phyloP scores from a whole-genome alignment of 2,797 vertebrate genomes.

The Nannoperca obscura region DNA sequence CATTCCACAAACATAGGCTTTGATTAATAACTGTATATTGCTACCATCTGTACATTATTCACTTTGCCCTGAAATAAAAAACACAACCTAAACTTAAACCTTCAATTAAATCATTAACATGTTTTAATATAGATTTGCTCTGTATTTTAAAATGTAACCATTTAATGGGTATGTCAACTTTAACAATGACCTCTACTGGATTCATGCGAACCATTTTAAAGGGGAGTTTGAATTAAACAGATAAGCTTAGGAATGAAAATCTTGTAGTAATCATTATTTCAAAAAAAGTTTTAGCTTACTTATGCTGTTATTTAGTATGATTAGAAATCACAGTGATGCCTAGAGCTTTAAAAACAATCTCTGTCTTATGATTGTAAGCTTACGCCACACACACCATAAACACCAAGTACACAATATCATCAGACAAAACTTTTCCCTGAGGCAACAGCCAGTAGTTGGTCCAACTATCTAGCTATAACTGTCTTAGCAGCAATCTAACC shows the following conservation, averaged over 20 bases:
- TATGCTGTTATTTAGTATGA: conserved; percentile 75
- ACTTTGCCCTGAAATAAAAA: conserved; percentile 47
- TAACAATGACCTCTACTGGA: conserved; percentile 26
- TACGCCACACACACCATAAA: conserved; percentile 76
- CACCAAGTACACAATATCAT: conserved; percentile 72
- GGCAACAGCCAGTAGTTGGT: conserved; percentile 77
- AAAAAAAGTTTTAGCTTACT: conserved; percentile 77
- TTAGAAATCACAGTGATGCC: conserved; percentile 83
- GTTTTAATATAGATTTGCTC: conserved; percentile 22
- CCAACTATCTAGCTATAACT: conserved; percentile 74
- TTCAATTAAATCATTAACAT: conserved; percentile 24
- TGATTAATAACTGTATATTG: conserved; percentile 39
- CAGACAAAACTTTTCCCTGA: conserved; percentile 83
- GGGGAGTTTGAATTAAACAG: conserved; percentile 28
- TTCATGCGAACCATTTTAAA: conserved; percentile 20
- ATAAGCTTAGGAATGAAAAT: conserved; percentile 60
- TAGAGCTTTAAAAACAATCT: conserved; percentile 79
- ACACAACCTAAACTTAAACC: conserved; percentile 36
- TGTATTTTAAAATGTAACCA: conserved; percentile 18
- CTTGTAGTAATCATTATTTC: conserved; percentile 32
- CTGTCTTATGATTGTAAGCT: conserved; percentile 83
- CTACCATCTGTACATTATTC: conserved; percentile 51
- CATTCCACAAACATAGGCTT: conserved; percentile 34
- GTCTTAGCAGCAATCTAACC: conserved; percentile 80
- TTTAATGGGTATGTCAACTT: conserved; percentile 25